A percentile compares a stretch with the other conserved stretches of the same genome.
These are phyloP conservation scores for Leptodactylus fallax DNA, from an alignment of 2,797 vertebrate species.

Conservation along the genomic window DNA sequence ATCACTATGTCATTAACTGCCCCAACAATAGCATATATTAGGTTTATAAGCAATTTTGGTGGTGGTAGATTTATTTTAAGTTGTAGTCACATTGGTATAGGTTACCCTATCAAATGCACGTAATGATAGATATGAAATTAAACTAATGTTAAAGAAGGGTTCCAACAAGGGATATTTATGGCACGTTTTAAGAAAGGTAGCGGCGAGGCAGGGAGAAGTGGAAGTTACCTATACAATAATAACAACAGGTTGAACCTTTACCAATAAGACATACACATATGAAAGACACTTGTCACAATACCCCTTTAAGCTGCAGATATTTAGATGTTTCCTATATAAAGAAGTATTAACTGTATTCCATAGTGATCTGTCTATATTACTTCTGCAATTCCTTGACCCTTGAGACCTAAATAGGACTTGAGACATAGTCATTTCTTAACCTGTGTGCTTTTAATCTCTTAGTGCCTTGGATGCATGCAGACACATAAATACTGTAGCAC, in stretches of 20 bases:
- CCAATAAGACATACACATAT: not conserved
- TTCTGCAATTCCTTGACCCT: not conserved
- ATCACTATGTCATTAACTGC: too few species aligned
- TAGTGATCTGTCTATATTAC: not conserved
- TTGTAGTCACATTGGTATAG: too few species aligned
- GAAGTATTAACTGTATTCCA: not conserved
- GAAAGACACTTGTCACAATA: not conserved
- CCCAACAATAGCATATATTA: too few species aligned
- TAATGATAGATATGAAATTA: too few species aligned
- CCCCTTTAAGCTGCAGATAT: not conserved
- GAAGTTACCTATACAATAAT: too few species aligned
- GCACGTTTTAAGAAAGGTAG: too few species aligned
- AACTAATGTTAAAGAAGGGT: too few species aligned
- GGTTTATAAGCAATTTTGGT: too few species aligned
- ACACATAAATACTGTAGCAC: not conserved
- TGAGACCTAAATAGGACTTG: not conserved
- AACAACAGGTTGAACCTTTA: not conserved
- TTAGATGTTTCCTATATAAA: not conserved
- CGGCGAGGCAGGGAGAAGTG: too few species aligned
- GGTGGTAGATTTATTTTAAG: too few species aligned
- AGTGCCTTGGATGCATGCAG: not conserved
- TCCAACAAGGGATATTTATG: too few species aligned
- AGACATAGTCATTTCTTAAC: not conserved
- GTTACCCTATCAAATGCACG: too few species aligned
- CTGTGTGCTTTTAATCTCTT: slow-evolving; percentile 21